phyloP scores from a whole-genome alignment of 2,888 invertebrate species.

The Lepidonotus clava region DNA sequence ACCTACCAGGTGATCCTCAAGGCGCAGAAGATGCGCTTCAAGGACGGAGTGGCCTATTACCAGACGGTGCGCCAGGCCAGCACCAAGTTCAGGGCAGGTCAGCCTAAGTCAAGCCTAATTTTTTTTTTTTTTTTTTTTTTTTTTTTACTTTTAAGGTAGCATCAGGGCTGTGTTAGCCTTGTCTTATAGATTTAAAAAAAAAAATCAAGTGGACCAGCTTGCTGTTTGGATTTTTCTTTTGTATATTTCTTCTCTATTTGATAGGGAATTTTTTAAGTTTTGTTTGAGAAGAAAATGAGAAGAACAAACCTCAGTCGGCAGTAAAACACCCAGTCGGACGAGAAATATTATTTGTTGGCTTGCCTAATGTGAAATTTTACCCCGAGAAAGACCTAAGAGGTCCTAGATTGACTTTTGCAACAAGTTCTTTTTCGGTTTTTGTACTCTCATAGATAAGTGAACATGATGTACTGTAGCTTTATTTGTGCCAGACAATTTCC shows the following conservation, averaged over 20 bases:
- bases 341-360: no score
- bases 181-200: not conserved
- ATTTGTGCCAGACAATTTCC: no score
- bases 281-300: no score
- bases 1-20: not conserved
- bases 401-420: no score
- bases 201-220: not conserved
- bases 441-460: no score
- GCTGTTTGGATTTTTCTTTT: not conserved
- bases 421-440: no score
- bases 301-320: no score
- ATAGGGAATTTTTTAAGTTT: not conserved
- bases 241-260: not conserved
- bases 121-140: not conserved
- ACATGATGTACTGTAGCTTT: no score
- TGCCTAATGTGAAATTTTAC: no score
- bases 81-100: conserved; percentile 26
- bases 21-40: conserved; percentile 27
- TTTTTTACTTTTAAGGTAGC: no score
- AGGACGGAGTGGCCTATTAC: not conserved
- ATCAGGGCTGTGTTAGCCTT: not conserved
- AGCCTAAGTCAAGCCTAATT: not conserved
- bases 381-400: no score
- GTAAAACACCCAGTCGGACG: no score
- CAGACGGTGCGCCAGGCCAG: not conserved